These are phyloP conservation scores for Peromyscus nudipes DNA, from an alignment of 2,797 vertebrate genomes.

Conservation along the genomic window DNA sequence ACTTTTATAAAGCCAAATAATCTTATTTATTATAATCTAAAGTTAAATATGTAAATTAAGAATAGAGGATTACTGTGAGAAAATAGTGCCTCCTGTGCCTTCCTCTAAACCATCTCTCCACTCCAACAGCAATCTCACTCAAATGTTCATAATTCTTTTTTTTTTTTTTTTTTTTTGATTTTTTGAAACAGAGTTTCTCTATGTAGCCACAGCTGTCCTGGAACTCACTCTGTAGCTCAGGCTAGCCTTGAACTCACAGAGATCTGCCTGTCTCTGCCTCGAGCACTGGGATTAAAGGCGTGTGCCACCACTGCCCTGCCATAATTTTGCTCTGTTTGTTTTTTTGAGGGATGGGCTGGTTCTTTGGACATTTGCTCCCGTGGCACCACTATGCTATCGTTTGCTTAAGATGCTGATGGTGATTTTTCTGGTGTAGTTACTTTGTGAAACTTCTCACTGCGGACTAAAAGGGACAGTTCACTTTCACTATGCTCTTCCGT, in stretches of 20 bases:
- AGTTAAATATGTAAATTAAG: not conserved
- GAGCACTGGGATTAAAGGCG: not conserved
- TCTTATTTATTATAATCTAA: constrained; percentile 42
- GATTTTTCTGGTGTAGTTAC: not conserved
- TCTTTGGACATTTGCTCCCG: not conserved
- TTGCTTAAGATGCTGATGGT: not conserved
- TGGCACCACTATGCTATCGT: not conserved
- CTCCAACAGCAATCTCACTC: not conserved
- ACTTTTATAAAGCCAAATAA: constrained; percentile 19
- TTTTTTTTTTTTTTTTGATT: not conserved
- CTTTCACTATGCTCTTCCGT: not conserved
- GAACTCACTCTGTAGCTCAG: not conserved
- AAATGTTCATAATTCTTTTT: not conserved
- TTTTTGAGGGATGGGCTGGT: not conserved
- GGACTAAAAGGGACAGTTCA: not conserved
- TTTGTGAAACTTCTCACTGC: not conserved
- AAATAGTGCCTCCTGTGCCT: not conserved
- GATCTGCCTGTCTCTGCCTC: not conserved
- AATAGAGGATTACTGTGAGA: not conserved
- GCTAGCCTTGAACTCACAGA: not conserved
- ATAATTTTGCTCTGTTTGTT: not conserved
- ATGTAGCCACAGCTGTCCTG: not conserved
- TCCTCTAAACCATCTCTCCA: not conserved
- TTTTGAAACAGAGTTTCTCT: not conserved
- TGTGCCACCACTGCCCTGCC: not conserved